Conservation (phyloP, 2,797 vertebrate genomes). For the Arremon brunneinucha region DNA sequence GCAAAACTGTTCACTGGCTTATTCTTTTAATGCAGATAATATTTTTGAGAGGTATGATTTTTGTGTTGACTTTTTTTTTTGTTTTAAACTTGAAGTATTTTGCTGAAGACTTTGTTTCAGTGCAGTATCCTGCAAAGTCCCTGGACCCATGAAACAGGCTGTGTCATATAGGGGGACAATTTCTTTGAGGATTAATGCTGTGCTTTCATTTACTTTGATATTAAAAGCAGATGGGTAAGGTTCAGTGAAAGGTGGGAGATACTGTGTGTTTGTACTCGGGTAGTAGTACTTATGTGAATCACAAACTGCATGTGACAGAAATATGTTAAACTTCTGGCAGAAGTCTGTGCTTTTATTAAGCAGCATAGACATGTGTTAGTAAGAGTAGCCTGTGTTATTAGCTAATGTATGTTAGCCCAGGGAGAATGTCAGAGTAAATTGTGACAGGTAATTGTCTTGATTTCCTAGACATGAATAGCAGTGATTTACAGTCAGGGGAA, state of each 20-base stretch:
- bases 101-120: no score
- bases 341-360: background rate
- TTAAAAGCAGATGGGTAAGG: constrained; percentile 15
- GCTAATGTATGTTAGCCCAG: background rate
- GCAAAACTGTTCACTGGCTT: background rate
- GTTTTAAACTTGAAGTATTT: no score
- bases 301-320: constrained; percentile 20
- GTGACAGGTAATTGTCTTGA: constrained; percentile 36
- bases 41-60: background rate
- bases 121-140: background rate
- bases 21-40: background rate
- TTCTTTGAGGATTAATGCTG: background rate
- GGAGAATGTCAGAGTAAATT: background rate
- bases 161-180: background rate
- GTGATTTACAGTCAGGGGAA: background rate
- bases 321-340: background rate
- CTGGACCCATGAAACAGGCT: background rate
- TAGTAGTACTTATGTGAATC: background rate
- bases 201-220: background rate
- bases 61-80: background rate
- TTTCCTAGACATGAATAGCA: background rate
- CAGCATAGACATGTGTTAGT: background rate
- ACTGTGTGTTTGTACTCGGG: background rate
- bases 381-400: background rate
- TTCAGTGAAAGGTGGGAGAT: background rate